Base-by-base conservation (phyloP, 2,888 invertebrate genomes). In the Campaea margaritaria region DNA sequence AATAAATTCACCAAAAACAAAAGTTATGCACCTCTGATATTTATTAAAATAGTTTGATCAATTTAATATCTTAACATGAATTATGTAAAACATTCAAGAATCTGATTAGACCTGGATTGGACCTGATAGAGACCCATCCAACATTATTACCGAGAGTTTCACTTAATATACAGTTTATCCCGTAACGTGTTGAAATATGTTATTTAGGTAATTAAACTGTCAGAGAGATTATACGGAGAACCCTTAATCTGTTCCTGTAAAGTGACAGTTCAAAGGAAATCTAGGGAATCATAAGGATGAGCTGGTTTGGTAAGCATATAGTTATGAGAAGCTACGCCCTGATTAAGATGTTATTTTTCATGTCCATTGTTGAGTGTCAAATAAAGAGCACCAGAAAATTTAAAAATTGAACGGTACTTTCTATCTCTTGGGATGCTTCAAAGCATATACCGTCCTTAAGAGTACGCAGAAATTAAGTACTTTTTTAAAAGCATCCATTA, bases 171-270 rank as follows among this genome's bases (percentile, higher is more conserved):
- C n/a, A n/a, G n/a, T n/a, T 21, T 9, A 31, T 31, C 31, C 31
- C 5, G 9, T 9, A 31, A 9, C 31, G 31, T 31, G 21, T 21
- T 5, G 21, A 31, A 10, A 31, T 9, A 31, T 9, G 9, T 31
- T 31, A 9, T 9, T 31, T 31, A 31, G 31, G 7, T 31, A 50
- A 57, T 57, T 51, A n/a, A n/a, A 31, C 44, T 39, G 34, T 41
- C 46, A 51, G 41, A 57, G 46, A 41, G 46, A 57, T 57, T 57
- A 39, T 28, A 39, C 56, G 41, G 51, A 34, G 15, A n/a, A 21
- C 46, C 41, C 41, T 51, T 57, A 46, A 57, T 51, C 2, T 57
- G 50, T 34, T 46, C 49, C 41, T 31, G 38, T 48, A 43, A 56
- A 21, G 5, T 21, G 21, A 2, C 2, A 21, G 5, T 21, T 21